Base-by-base conservation (phyloP, 1,140 invertebrate genomes). In the Telenomus remus region DNA sequence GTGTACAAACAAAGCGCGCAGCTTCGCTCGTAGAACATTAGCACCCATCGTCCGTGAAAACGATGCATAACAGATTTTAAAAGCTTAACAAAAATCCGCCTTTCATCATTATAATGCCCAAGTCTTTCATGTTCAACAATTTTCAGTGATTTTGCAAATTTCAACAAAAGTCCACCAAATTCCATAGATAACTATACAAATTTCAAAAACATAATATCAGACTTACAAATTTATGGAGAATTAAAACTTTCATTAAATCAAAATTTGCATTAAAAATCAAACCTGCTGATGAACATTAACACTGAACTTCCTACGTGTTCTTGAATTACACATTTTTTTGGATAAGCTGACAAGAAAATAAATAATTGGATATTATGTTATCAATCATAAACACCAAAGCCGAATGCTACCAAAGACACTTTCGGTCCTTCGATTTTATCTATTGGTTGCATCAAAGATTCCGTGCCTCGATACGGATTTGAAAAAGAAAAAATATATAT, bases 1-100 rank as follows among this genome's bases (percentile, higher is more conserved):
- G 82, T 85, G 82, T 81, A 79, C 79, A 83, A 84, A 83, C 80
- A 84, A 80, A 65, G 49, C 68, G 19, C 73, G 61, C 81, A 74
- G 66, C 64, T 81, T 79, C 59, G 57, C 66, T 61, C 55, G 9
- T 56, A 55, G 66, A 66, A 70, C 60, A 70, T 76, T 64, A 70
- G 59, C 73, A 76, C 73, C 65, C 60, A 70, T 65, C 65, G 59
- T 59, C 54, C 65, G 39, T 70, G 55, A 63, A 70, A 70, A 48
- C 59, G 14, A 70, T 35, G 65, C 49, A 39, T 43, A 66, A 61
- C 73, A 59, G 65, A 70, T 76, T 76, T 44, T 70, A 44, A n/a
- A 70, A 61, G 49, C 55, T 76, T 70, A 65, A 46, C 46, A 2
- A 19, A 12, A 15, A 13, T 46, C 7, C 13, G 11, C 13, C 13